These are phyloP conservation scores for Silurus lanzhouensis DNA, from an alignment of 2,797 vertebrate genomes.

Conservation along the genomic window DNA sequence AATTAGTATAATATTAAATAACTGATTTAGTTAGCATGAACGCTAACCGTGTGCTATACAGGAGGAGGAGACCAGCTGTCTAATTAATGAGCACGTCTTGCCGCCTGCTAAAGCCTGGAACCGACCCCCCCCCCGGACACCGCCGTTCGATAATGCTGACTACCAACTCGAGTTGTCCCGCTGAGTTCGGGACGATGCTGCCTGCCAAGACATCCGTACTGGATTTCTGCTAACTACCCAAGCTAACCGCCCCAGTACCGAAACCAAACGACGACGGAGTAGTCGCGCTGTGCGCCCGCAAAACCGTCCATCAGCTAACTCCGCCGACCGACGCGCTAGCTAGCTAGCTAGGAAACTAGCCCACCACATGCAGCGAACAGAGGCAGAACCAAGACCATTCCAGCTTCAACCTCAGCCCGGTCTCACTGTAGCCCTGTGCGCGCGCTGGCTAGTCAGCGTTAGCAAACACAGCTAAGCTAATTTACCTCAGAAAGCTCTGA, in stretches of 20 bases:
- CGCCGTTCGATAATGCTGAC: slow-evolving; percentile 43
- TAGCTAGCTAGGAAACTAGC: slow-evolving; percentile 38
- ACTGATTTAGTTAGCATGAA: slow-evolving; percentile 1
- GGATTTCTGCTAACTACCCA: slow-evolving; percentile 66
- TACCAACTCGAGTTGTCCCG: slow-evolving; percentile 60
- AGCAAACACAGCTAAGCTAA: slow-evolving; percentile 24
- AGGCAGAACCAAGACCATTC: slow-evolving; percentile 35
- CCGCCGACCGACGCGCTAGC: slow-evolving; percentile 25
- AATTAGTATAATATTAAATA: no score
- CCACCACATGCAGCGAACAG: slow-evolving; percentile 32
- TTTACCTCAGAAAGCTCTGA: not conserved
- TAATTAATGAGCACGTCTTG: not conserved
- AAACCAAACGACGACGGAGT: slow-evolving; percentile 63
- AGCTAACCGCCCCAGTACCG: slow-evolving; percentile 73
- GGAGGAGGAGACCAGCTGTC: slow-evolving; percentile 1
- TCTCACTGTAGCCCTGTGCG: not conserved
- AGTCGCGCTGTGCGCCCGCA: slow-evolving; percentile 55
- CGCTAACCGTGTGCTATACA: not conserved
- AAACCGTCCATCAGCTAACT: slow-evolving; percentile 66
- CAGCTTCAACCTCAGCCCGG: slow-evolving; percentile 20
- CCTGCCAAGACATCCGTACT: slow-evolving; percentile 69
- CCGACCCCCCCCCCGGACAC: not conserved
- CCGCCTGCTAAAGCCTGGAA: slow-evolving; percentile 4
- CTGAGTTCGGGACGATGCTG: slow-evolving; percentile 63
- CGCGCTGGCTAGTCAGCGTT: slow-evolving; percentile 4